These are phyloP conservation scores for Harpalus rubripes DNA, from an alignment of 2,888 invertebrate species.

Conservation along the genomic window DNA sequence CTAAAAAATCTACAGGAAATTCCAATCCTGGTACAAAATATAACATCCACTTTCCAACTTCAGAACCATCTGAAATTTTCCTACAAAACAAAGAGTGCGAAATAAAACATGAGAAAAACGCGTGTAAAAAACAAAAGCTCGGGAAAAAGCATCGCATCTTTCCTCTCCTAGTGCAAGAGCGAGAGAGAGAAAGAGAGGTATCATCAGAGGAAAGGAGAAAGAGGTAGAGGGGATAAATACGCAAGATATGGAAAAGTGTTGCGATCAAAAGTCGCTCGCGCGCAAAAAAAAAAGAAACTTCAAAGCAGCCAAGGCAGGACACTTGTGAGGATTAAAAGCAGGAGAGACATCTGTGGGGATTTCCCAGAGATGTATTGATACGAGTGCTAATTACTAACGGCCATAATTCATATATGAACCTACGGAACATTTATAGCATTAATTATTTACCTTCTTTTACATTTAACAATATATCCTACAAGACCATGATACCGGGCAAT, in stretches of 20 bases:
- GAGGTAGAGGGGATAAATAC: conserved; percentile 32
- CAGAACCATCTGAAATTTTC: background rate
- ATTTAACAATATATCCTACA: no score
- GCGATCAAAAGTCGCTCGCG: conserved; percentile 52
- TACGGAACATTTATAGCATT: no score
- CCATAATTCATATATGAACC: no score
- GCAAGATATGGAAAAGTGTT: conserved; percentile 61
- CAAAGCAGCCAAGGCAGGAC: conserved; percentile 4
- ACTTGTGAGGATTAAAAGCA: conserved; percentile 51
- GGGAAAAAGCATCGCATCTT: background rate
- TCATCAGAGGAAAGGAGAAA: background rate
- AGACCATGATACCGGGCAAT: no score
- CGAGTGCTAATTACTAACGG: no score
- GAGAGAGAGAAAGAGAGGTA: background rate
- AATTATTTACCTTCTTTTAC: no score
- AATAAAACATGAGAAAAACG: conserved; percentile 21
- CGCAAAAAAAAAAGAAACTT: conserved; percentile 55
- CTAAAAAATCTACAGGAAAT: conserved; percentile 6
- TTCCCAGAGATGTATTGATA: background rate
- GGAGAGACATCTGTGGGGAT: background rate
- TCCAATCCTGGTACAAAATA: conserved; percentile 2
- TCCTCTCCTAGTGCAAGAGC: background rate
- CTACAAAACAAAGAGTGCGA: background rate
- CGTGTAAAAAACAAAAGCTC: conserved; percentile 18
- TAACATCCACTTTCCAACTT: conserved; percentile 5